These are phyloP conservation scores for Odontamblyopus lacepedii DNA, from an alignment of 2,797 vertebrate genomes.

Conservation along the genomic window DNA sequence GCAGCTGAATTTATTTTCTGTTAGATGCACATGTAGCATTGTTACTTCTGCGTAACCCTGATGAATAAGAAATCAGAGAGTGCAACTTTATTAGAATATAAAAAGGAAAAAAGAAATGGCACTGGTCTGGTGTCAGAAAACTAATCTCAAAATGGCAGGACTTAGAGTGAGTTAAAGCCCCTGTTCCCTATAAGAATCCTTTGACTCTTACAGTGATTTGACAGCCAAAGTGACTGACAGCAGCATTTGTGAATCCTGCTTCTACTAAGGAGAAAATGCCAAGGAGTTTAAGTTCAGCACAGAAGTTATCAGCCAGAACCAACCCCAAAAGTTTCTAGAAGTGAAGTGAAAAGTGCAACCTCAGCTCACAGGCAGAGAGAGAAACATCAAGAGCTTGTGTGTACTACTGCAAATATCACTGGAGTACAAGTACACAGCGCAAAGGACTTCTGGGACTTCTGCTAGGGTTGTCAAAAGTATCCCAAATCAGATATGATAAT, in stretches of 20 bases:
- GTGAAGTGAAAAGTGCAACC: slow-evolving; percentile 1
- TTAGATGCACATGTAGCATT: not conserved
- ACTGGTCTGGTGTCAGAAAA: not conserved
- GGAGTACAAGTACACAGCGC: not conserved
- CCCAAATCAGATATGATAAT: too few relatives aligned
- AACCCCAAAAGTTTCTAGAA: not conserved
- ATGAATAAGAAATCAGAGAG: not conserved
- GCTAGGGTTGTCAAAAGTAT: too few relatives aligned
- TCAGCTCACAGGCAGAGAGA: slow-evolving; percentile 3
- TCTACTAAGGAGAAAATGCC: slow-evolving; percentile 2
- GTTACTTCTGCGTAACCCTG: not conserved
- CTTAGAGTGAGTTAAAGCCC: not conserved
- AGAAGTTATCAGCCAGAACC: slow-evolving; percentile 5
- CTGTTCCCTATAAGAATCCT: not conserved
- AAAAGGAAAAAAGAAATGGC: not conserved
- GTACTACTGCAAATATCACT: not conserved
- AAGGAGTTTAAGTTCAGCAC: slow-evolving; percentile 5
- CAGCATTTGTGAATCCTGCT: not conserved
- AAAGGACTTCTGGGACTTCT: not conserved
- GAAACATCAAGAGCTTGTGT: not conserved
- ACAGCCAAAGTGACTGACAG: slow-evolving; percentile 3
- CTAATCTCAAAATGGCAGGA: slow-evolving; percentile 5
- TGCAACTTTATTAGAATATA: not conserved
- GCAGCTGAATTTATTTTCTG: not conserved
- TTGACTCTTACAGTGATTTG: slow-evolving; percentile 2